Evolutionary conservation across 2,888 invertebrate species (phyloP), one percentile per base, ranked within the genome.

Genomic region (Athalia cordata): DNA sequence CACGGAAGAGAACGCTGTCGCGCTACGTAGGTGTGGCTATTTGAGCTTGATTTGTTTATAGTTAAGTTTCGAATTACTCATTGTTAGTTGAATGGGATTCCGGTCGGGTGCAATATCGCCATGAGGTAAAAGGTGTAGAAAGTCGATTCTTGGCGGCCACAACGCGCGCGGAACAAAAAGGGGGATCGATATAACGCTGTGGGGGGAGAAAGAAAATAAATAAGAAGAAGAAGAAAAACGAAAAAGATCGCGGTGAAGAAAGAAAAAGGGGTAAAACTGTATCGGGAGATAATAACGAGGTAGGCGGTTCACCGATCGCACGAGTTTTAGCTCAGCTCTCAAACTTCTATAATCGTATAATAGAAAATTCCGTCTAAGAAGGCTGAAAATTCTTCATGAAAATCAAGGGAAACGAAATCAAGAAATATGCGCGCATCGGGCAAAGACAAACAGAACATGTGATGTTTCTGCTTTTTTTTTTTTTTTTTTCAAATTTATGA

Each of bases 221-320:
- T 59, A 72, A 72, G 59, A 45, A 47, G 52, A 72, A 45, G 7
- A 62, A 55, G n/a, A 55, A 55, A 55, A 55, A n/a, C 0, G 11
- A 55, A 55, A 9, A 7, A 29, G 29, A 29, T 29, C 29, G 29
- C 29, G 29, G 29, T 29, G 29, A 29, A 29, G 29, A 29, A 29
- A 13, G 13, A 43, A 66, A 85, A 82, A 81, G 83, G 84, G 83
- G 82, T 83, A 75, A 86, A 86, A 87, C 84, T 87, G 86, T 86
- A 87, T 86, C 86, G 86, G 82, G 81, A 82, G 84, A 86, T 87
- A 87, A 87, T 87, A 82, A 87, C 79, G 84, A 87, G 86, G 83
- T 87, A 83, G 83, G 81, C 79, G 80, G 75, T 81, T 77, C 79
- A 72, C 81, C 79, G 81, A 85, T 84, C 83, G 83, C 72, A 72